Evolutionary conservation across 2,113 vertebrate genomes (phyloP), one percentile per base, ranked within the genome.

Genomic region (Hiodon tergisus): DNA sequence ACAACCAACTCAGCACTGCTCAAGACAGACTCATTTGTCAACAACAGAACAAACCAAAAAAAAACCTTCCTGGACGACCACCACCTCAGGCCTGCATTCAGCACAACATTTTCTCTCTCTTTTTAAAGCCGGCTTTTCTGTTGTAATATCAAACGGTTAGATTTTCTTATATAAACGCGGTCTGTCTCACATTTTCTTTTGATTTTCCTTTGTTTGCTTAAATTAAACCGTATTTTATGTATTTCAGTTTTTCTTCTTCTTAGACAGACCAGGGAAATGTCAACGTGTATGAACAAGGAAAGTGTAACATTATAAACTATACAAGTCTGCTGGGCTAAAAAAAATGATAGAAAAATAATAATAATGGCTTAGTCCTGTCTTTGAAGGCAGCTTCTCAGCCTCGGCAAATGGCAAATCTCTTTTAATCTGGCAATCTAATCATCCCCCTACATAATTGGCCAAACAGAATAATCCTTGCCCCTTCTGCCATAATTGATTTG

Each of bases 11-110:
- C 52, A 59, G 54, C 9, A n/a, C 31, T 48, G 51, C 31, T 65
- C 52, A 57, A 77, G 13, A 67, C 16, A 71, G 54, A 61, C 52
- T 2, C 51, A 31, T 70, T 76, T 57, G 58, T 55, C 51, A 63
- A 55, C 57, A 76, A 65, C 60, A 46, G n/a, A 57, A 11, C 7
- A 65, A 7, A 9, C 7, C n/a, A 48, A 60, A 59, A 7, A n/a
- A 4, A 58, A 71, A 11, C 14, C 4, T 14, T 14, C 14, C 7
- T n/a, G 8, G 6, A 55, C 5, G 10, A 74, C 52, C 52, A 66
- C 62, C 13, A 17, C 46, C 57, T n/a, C 4, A 11, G 4, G 46
- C 5, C 13, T 59, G 9, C 14, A 9, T 14, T 8, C 58, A 9
- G 3, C 58, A 11, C 58, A 59, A 59, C 58, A 0, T 46, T 58